Base-by-base conservation (phyloP, 2,797 vertebrate genomes). In the Ciconia nigra region DNA sequence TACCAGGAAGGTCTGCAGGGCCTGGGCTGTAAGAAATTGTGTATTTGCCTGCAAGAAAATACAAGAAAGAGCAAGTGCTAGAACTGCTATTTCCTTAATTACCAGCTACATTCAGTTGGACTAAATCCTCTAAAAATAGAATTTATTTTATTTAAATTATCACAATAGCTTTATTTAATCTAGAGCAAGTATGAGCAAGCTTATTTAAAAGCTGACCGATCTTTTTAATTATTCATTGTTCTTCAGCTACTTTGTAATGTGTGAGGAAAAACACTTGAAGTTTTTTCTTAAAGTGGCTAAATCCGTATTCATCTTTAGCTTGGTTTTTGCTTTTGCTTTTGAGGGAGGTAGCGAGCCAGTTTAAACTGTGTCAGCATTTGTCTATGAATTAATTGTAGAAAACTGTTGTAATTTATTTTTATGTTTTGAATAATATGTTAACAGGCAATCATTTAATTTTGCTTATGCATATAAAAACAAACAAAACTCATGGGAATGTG, bases 331-430 rank as follows among this genome's bases (percentile, higher is more conserved):
- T 12, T 12, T 46, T 94, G 59, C 65, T 88, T 93, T 88, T 55
- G 58, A 86, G 61, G 76, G 79, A 86, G 70, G 76, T 79, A 79
- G 47, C 0, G 28, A 89, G 35, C 20, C n/a, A 33, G 31, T 92
- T 94, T 89, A 89, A 94, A 87, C 61, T 55, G 61, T 91, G 89
- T 95, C 93, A 96, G 90, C 79, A 62, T 66, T 95, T 91, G 93
- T 65, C 79, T 87, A 33, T 33, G 61, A 91, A n/a, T 78, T 87
- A 96, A 89, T 70, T 70, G 72, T 65, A 76, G 57, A 52, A 89
- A 87, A 93, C 88, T 29, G 67, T 92, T 95, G 94, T 93, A 96
- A 96, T 96, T 92, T 72, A 91, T 96, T 97, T 96, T 85, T 96
- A 39, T 94, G 49, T 94, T 96, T 91, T 72, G 72, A 83, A 81